Conservation (phyloP, 2,113 vertebrate species). For the Verasper variegatus region DNA sequence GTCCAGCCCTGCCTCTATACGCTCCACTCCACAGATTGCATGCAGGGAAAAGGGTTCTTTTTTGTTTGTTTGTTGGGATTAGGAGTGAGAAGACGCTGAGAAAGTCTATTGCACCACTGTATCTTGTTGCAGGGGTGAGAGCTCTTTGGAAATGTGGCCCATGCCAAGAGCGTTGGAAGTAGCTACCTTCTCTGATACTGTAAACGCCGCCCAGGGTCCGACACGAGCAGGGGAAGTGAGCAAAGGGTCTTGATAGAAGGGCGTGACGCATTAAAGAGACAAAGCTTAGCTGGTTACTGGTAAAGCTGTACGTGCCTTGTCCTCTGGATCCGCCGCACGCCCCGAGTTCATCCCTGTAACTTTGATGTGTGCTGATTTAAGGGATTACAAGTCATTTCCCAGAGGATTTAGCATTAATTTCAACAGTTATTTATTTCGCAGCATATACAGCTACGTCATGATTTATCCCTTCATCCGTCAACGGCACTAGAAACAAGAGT, state of each 20-base stretch:
- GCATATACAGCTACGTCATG: neutral
- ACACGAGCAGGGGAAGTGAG: constrained; percentile 5
- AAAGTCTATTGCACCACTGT: constrained; percentile 37
- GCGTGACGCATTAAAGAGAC: constrained; percentile 53
- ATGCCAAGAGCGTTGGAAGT: constrained; percentile 23
- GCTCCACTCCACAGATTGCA: constrained; percentile 23
- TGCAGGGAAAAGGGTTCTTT: neutral
- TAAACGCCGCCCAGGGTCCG: constrained; percentile 16
- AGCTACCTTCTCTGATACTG: neutral
- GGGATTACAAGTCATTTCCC: constrained; percentile 67
- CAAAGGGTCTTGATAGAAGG: constrained; percentile 19
- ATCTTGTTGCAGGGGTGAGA: constrained; percentile 1
- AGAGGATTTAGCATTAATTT: constrained; percentile 45
- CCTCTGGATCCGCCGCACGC: constrained; percentile 28
- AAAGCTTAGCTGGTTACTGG: constrained; percentile 51
- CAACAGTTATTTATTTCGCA: constrained; percentile 4
- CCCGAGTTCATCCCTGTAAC: constrained; percentile 53
- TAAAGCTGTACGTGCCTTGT: constrained; percentile 32
- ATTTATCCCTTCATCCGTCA: constrained; percentile 14
- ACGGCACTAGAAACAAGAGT: neutral
- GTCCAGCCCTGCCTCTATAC: neutral
- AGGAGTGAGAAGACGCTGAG: constrained; percentile 41
- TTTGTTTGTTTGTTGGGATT: constrained; percentile 24
- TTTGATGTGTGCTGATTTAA: constrained; percentile 65
- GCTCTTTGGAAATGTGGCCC: constrained; percentile 16